Evolutionary conservation across 2,113 vertebrate species (phyloP), one percentile per base, ranked within the genome.

Genomic region (Thunnus maccoyii): DNA sequence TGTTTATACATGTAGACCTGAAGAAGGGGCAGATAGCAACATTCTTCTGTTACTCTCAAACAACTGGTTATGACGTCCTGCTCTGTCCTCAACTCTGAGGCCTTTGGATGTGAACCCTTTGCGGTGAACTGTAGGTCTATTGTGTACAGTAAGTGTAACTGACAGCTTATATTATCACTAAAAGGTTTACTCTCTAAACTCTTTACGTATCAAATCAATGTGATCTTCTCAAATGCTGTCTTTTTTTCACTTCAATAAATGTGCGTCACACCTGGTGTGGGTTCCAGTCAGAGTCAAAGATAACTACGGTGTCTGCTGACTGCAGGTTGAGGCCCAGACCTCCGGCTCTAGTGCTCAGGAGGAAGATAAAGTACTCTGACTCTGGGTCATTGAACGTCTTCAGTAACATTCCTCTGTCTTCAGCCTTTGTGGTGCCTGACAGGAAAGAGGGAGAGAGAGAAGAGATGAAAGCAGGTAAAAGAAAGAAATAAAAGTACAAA

Each of bases 201-300:
- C 36, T 41, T 8, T 7, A 7, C 1, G 36, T 41, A 41, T 41
- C 36, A 41, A 41, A 41, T 41, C 36, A 41, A 8, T 41, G 36
- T 44, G 51, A 11, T 44, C 22, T 17, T 27, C 15, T n/a, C 8
- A 22, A 25, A 20, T 5, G 30, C 9, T 1, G 1, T 25, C 30
- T 51, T 32, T 36, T 41, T 41, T 41, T 7, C 9, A 41, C 7
- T 41, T 41, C 9, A 41, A 2, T 8, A 9, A 41, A 41, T 41
- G 36, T 41, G 36, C 36, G 25, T 91, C 97, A 56, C 95, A 98
- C 97, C 97, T 99, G 98, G 94, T 99, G 98, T 0, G 98, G 98
- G 84, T 99, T 99, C 97, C 98, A 99, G 95, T 99, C 98, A 6
- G 97, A 99, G 95, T 99, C 98, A 3, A 99, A 97, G 76, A 99